These are phyloP conservation scores for Deilephila elpenor DNA, from an alignment of 2,888 invertebrate species.

Conservation along the genomic window DNA sequence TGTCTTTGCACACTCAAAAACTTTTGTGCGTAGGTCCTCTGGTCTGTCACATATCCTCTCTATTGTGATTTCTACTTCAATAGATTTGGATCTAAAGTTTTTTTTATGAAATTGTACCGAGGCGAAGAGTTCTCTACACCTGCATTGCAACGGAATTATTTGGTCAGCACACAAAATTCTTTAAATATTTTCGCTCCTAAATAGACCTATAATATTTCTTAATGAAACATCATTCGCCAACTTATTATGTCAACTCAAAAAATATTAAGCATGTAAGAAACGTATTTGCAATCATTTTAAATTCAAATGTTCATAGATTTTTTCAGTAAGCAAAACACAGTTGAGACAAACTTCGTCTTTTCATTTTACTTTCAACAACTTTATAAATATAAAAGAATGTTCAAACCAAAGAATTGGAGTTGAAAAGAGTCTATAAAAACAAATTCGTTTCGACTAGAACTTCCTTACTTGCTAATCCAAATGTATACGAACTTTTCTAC, in stretches of 20 bases:
- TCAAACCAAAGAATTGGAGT: constrained; percentile 15
- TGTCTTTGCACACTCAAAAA: constrained; percentile 66
- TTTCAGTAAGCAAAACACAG: background rate
- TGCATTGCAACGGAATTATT: constrained; percentile 52
- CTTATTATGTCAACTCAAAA: background rate
- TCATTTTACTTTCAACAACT: background rate
- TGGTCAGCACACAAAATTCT: background rate
- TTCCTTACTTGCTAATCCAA: constrained; percentile 7
- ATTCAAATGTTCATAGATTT: background rate
- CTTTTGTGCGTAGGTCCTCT: constrained; percentile 77
- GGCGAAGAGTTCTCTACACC: constrained; percentile 75
- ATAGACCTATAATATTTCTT: background rate
- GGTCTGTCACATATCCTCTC: constrained; percentile 82
- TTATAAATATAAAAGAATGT: constrained; percentile 10
- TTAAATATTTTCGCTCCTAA: background rate
- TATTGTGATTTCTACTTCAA: constrained; percentile 77
- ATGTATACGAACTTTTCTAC: constrained; percentile 15
- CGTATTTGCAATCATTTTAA: background rate
- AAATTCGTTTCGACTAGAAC: constrained; percentile 11
- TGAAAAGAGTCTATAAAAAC: constrained; percentile 1
- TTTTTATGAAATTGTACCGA: constrained; percentile 57
- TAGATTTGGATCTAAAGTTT: constrained; percentile 66
- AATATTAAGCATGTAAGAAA: background rate
- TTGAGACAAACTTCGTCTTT: background rate
- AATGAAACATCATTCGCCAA: background rate